Evolutionary conservation across 2,113 vertebrate species (phyloP), one percentile per base, ranked within the genome.

Genomic region (Rutilus rutilus): DNA sequence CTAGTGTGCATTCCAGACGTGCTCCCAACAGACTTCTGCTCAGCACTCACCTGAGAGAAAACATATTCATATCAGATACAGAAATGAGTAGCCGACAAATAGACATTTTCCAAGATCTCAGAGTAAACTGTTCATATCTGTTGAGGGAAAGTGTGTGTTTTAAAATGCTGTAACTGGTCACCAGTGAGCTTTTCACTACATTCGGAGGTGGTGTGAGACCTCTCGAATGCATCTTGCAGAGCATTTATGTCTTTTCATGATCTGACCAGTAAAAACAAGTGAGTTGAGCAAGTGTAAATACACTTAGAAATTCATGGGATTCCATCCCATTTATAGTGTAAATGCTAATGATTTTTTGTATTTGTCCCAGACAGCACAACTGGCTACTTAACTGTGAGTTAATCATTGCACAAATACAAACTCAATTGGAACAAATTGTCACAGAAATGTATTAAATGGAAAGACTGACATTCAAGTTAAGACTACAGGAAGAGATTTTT

Each of bases 1-100:
- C 97, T 99, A 85, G 95, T 97, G 92, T 97, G 96, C 98, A 99
- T 99, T 36, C 98, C 97, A 0, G 82, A 94, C 0, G 97, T 99
- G 94, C 98, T 99, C 83, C 96, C 94, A 0, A 94, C 93, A 0
- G 67, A 93, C 87, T 99, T 99, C 90, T 90, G 94, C 84, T 97
- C 96, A 0, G 95, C 94, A 1, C 95, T 98, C 52, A 97, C 98
- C 98, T 99, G 89, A 15, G 19, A 39, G 23, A 86, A 81, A 10
- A 59, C 42, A 39, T 50, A 6, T 42, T 25, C 25, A 73, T 57
- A 36, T 71, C 60, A 36, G 0, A 75, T 27, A 74, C 19, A 47
- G 3, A 57, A 74, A 74, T 25, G 71, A 74, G 10, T 15, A 71
- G 9, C 9, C 23, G 67, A 71, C 67, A 42, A 42, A 71, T 11